Base-by-base conservation (phyloP, 2,797 vertebrate species). In the Ambastaia sidthimunki region DNA sequence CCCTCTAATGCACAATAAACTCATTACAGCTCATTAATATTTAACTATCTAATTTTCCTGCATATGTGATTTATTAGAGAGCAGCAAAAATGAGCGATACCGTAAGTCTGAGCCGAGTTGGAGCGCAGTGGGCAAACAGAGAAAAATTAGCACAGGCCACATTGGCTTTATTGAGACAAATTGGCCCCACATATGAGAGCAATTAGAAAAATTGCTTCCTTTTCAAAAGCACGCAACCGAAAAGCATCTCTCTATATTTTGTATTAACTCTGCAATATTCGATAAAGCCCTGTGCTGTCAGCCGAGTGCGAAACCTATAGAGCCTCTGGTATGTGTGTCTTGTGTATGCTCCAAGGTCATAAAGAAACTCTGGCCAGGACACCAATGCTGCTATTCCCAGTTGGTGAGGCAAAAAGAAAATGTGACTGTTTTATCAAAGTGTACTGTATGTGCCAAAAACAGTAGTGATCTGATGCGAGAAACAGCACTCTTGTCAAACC, bases 11-110 rank as follows among this genome's bases (percentile, higher is more conserved):
- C 87, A 92, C 92, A 92, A 93, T 93, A 94, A 94, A 94, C 90
- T 92, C 93, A 94, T 93, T 93, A 93, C 88, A 90, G 86, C 81
- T 87, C 89, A 92, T 94, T 93, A 93, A 94, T 94, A 94, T 93
- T 93, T 94, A 93, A 93, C 90, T 85, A 77, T 80, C 86, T 93
- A 85, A 92, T 93, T 92, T 93, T 89, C 90, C 91, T 91, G 90
- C 89, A 86, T 88, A 90, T 90, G 90, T 88, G 88, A 91, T 93
- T 90, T 92, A 93, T 94, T 92, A 93, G 90, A 91, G 90, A 87
- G 37, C 28, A 82, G 87, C 86, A 72, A 85, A 85, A 87, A 90
- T 84, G 90, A 89, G 90, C 85, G 86, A 86, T 83, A 89, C 82
- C 88, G 89, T 89, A 52, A 87, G 90, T 88, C 63, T 91, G 90